A percentile compares a stretch with the other conserved stretches of the same genome.
Conservation (phyloP, 2,888 invertebrate genomes). For the Agrotis clavis region DNA sequence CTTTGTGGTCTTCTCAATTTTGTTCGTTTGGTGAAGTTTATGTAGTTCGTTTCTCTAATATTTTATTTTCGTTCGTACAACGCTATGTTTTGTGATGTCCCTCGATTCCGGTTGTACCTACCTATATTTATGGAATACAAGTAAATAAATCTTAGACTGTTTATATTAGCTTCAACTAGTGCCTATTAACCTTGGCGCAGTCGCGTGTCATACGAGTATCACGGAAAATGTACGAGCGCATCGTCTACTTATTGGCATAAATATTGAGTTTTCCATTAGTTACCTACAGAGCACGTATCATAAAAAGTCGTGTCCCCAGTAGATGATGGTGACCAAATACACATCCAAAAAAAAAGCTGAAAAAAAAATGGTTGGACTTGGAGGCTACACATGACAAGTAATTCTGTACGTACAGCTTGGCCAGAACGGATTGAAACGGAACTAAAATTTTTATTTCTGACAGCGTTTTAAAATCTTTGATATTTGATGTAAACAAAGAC, state of each 20-base stretch:
- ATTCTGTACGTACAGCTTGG: too few relatives aligned
- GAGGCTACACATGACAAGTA: too few relatives aligned
- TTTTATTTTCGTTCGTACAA: background rate
- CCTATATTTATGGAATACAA: too few relatives aligned
- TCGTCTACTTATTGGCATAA: background rate
- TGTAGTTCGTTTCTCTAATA: constrained; percentile 21
- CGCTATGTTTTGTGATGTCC: background rate
- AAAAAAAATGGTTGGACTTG: too few relatives aligned
- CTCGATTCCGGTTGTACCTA: constrained; percentile 13
- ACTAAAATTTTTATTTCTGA: too few relatives aligned
- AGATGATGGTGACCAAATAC: background rate
- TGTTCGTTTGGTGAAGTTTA: background rate
- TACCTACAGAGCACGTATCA: too few relatives aligned
- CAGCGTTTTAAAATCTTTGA: too few relatives aligned
- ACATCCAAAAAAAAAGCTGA: too few relatives aligned
- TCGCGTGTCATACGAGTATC: constrained; percentile 50
- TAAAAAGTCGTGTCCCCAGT: too few relatives aligned
- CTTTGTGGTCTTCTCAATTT: too few relatives aligned
- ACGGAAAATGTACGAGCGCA: constrained; percentile 41
- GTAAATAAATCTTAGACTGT: constrained; percentile 44
- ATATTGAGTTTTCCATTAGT: constrained; percentile 20
- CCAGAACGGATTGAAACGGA: too few relatives aligned
- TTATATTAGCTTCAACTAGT: constrained; percentile 60
- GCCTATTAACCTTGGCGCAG: constrained; percentile 58
- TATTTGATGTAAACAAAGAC: too few relatives aligned